Evolutionary conservation across 2,797 vertebrate genomes (phyloP), one percentile per base, ranked within the genome.

Genomic region (Tauraco hartlaubi): DNA sequence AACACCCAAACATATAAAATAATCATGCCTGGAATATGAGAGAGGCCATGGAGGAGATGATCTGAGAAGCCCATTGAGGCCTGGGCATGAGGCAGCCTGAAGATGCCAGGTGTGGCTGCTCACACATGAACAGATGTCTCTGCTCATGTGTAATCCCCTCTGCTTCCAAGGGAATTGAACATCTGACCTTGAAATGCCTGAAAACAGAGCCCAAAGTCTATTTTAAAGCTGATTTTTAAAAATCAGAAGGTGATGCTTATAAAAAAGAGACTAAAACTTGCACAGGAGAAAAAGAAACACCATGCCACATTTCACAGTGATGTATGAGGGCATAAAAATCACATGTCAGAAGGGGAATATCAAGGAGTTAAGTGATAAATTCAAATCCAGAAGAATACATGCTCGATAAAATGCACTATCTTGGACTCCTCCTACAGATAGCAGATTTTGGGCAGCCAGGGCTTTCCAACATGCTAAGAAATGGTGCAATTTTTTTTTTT

Each of bases 41-140:
- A 87, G 28, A 37, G 18, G 35, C 52, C 22, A 6, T 19, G 33
- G 35, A 92, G 29, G 46, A 88, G 63, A 55, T 21, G 29, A 75
- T 81, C 29, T 46, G 73, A 72, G 73, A 68, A 37, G 1, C n/a
- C 46, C 37, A 29, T 0, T 1, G 88, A 80, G 88, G 61, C 20
- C 25, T 1, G 11, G 73, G 66, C 79, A 44, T 29, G 79, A 93
- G n/a, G 73, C 85, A 95, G 83, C 59, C 62, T 64, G 79, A 72
- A 92, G 88, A 75, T 0, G 0, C 91, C 91, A 94, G 95, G 91
- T 96, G 95, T 95, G 94, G 61, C 69, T 94, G 79, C 87, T 95
- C 66, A 63, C 79, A 74, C 75, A 91, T 43, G 63, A 73, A 84
- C 91, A 96, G 75, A 96, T 95, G 90, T 92, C 90, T 90, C 44